Evolutionary conservation across 2,113 vertebrate species (phyloP), one percentile per base, ranked within the genome.

Genomic region (Chaetodon auriga): DNA sequence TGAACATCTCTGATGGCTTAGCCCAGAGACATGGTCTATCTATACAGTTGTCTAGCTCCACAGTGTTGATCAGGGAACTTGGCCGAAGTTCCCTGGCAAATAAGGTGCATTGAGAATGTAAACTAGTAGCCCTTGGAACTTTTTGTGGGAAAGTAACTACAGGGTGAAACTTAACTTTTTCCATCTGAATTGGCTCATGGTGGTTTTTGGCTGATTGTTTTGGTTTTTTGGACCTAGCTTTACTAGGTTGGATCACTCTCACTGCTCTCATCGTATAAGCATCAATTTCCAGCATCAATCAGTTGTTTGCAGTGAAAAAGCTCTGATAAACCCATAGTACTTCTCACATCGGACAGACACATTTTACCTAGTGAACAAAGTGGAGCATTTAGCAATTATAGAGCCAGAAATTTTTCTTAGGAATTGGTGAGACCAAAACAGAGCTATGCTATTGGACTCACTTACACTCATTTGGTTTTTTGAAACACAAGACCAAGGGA

Each of bases 1-100:
- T 63, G 82, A 88, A 38, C 75, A 74, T 88, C 90, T 89, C 87
- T 78, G 80, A 84, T 75, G 92, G 92, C 89, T 84, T 76, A 84
- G 89, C 80, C 81, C 68, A 75, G 82, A 86, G 90, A 87, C 63
- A 77, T 3, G 45, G 25, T 80, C 82, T 45, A 46, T 78, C 83
- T 51, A 23, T 57, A 43, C 30, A 1, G 30, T 54, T 74, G 25
- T 84, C 62, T 55, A 71, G 64, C 69, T 84, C 78, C 49, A 71
- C 66, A 30, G 54, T 76, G 88, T 35, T 74, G 65, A 72, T 79
- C 21, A 11, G 69, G 75, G 66, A 63, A 75, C 36, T 77, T 25
- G 66, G 66, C 74, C 36, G 38, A 79, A 71, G 80, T 82, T 87
- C 60, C 53, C 57, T 36, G 66, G 58, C 11, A 86, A 91, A 90